Conservation (phyloP, 2,888 invertebrate species). For the Noctua fimbriata region DNA sequence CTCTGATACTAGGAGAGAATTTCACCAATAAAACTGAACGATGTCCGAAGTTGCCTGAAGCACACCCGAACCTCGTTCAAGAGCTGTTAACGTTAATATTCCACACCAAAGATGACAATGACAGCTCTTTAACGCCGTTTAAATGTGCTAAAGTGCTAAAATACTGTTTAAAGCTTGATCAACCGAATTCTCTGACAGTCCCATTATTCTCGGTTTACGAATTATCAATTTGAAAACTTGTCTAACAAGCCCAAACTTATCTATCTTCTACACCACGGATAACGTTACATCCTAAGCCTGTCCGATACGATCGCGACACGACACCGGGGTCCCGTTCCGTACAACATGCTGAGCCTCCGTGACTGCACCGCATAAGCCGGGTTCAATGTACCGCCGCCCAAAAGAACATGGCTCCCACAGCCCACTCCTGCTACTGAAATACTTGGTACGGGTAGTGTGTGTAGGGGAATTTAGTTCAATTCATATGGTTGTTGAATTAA, state of each 20-base stretch:
- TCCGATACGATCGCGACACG: conserved; percentile 57
- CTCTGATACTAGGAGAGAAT: no score
- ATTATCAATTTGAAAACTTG: not conserved
- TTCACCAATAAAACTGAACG: not conserved
- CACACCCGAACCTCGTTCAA: not conserved
- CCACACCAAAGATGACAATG: not conserved
- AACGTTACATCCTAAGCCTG: conserved; percentile 42
- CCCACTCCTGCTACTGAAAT: conserved; percentile 35
- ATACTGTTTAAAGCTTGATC: not conserved
- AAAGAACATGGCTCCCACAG: conserved; percentile 45
- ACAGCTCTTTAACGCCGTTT: not conserved
- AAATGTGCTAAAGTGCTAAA: not conserved
- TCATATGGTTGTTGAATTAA: not conserved
- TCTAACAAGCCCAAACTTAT: no score
- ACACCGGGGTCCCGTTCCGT: conserved; percentile 47
- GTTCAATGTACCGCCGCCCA: conserved; percentile 47
- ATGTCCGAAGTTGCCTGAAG: not conserved
- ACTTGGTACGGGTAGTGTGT: conserved; percentile 5
- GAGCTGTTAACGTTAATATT: not conserved
- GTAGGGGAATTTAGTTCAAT: not conserved
- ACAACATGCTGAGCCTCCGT: conserved; percentile 51
- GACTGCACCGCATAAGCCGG: conserved; percentile 53
- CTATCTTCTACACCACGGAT: not conserved
- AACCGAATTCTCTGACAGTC: not conserved
- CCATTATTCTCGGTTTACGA: not conserved